Conservation (phyloP, 2,113 vertebrate species). For the Trinectes maculatus region DNA sequence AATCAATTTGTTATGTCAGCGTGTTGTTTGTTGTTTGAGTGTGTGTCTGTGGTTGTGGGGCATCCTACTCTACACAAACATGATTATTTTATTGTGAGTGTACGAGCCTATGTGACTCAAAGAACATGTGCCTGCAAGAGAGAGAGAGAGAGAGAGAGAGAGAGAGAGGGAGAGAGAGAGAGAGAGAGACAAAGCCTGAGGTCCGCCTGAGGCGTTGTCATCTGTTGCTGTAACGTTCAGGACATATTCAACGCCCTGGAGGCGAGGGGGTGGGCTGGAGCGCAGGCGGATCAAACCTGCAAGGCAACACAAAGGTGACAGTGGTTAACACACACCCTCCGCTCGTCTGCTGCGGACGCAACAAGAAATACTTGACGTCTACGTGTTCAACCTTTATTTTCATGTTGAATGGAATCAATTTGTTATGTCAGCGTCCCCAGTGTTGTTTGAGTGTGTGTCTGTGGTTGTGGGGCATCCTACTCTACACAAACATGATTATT, state of each 20-base stretch:
- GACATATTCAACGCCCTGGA: slow-evolving; percentile 88
- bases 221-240: slow-evolving; percentile 88
- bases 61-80: too few relatives aligned
- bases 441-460: background rate
- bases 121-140: too few relatives aligned
- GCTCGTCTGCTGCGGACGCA: background rate
- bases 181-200: slow-evolving; percentile 82
- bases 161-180: too few relatives aligned
- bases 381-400: background rate
- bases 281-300: slow-evolving; percentile 88
- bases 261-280: slow-evolving; percentile 84
- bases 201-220: slow-evolving; percentile 87
- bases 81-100: too few relatives aligned
- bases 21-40: too few relatives aligned
- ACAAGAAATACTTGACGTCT: background rate
- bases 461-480: too few relatives aligned
- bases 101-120: too few relatives aligned
- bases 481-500: too few relatives aligned
- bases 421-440: background rate
- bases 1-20: background rate
- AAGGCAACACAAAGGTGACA: slow-evolving; percentile 34
- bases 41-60: background rate
- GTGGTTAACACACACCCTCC: background rate
- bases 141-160: too few relatives aligned
- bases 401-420: background rate